Base-by-base conservation (phyloP, 2,888 invertebrate genomes). In the Scelioninae gen. 1 region DNA sequence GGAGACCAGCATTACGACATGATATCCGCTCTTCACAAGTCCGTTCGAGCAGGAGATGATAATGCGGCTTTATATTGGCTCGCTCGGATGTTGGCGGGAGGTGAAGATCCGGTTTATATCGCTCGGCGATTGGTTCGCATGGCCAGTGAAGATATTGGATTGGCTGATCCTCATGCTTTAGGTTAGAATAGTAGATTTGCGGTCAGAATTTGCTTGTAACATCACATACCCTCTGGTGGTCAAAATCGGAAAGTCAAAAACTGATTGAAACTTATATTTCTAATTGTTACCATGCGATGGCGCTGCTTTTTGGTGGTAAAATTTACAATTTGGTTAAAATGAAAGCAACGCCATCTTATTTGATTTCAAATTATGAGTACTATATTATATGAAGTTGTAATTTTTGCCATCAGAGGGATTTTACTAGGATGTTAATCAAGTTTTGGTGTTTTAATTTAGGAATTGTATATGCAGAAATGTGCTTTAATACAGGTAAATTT, bases 1-100 rank as follows among this genome's bases (percentile, higher is more conserved):
- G 97, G 97, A 8, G 97, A 97, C 62, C 96, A 97, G 89, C 97
- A 97, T 92, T 97, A 96, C 91, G 96, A 97, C 90, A 94, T 95
- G 45, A 95, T 96, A 86, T 97, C 97, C 0, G 97, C 97, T 0
- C 93, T 97, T 85, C 97, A 97, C 88, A 97, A 97, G 92, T 96
- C 96, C 0, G 95, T 97, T 63, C 93, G 97, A 85, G 96, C 96
- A 0, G 95, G 96, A 15, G 96, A 96, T 90, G 95, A 95, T 82
- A 96, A 96, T 92, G 97, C 96, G 1, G 95, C 97, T 11, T 92
- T 97, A 45, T 97, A 97, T 90, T 97, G 97, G 97, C 93, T 96
- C 2, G 95, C 96, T 1, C 93, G 97, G 80, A 97, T 97, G 94
- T 92, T 97, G 85, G 94, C 94, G 77, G 95, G 95, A 13, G 97